Evolutionary conservation across 2,797 vertebrate genomes (phyloP).

Genomic region (Gallinago nigripennis): DNA sequence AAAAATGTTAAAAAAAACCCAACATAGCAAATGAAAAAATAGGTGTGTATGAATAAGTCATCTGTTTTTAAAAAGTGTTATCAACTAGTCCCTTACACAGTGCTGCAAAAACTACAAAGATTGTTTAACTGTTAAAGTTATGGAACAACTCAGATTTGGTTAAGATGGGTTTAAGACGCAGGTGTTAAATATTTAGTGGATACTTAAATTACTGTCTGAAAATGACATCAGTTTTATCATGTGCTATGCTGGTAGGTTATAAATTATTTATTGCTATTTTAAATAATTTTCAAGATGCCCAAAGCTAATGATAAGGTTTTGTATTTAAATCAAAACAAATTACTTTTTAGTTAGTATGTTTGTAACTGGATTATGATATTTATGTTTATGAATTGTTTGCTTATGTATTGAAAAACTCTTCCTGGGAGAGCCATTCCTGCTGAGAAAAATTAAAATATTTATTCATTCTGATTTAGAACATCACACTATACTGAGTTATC

Average conservation of each 20-base stretch:
- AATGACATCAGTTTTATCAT: neutral
- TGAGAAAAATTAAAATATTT: constrained; percentile 6
- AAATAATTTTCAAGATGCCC: neutral
- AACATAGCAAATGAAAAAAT: fast-evolving
- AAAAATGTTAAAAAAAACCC: neutral
- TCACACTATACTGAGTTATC: neutral
- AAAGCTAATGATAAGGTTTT: neutral
- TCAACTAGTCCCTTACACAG: neutral
- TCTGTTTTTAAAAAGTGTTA: neutral
- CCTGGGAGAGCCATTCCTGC: neutral
- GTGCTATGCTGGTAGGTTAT: neutral
- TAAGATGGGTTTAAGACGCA: neutral
- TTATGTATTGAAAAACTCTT: neutral
- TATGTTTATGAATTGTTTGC: neutral
- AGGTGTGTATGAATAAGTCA: neutral
- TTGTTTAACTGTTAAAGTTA: neutral
- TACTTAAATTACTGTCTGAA: neutral
- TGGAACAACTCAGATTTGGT: neutral
- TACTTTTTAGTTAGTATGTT: neutral
- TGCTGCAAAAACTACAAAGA: neutral
- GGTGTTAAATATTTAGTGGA: neutral
- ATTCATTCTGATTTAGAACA: neutral
- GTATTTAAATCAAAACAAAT: neutral
- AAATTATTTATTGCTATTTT: neutral
- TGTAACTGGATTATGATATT: neutral